Evolutionary conservation across 2,113 vertebrate genomes (phyloP).

Genomic region (Camelus bactrianus): DNA sequence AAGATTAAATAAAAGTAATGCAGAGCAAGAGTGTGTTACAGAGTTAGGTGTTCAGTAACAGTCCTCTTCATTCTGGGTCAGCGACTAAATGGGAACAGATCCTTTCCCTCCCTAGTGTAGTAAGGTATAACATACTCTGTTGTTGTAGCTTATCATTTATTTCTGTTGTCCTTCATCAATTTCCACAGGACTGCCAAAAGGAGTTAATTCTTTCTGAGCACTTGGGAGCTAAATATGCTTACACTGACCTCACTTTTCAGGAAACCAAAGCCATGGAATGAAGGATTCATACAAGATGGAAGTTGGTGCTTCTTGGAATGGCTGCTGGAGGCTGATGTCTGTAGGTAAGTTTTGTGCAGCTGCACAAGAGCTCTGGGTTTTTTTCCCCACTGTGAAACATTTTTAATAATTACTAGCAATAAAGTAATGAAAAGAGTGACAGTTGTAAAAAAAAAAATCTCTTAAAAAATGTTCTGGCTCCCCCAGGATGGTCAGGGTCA

Average conservation of each 20-base stretch:
- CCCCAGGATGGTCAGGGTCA: not conserved
- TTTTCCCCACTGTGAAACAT: not conserved
- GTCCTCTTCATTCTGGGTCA: not conserved
- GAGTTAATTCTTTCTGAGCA: not conserved
- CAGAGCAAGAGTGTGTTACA: not conserved
- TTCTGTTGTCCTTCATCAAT: not conserved
- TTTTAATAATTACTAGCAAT: not conserved
- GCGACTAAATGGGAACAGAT: not conserved
- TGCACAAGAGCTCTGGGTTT: not conserved
- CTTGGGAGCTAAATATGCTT: not conserved
- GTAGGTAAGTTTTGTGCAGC: not conserved
- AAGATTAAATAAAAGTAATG: not conserved
- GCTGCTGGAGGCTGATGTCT: not conserved
- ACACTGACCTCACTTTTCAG: not conserved
- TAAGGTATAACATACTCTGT: not conserved
- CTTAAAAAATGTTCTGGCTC: not conserved
- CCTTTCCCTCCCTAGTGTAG: not conserved
- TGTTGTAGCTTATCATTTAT: not conserved
- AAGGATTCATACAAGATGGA: not conserved
- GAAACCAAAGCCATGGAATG: not conserved
- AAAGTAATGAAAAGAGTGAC: not conserved
- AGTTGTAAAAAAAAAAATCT: not conserved
- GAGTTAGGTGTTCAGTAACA: rapidly evolving
- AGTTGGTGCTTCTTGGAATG: not conserved
- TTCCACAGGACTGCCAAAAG: not conserved